Percentiles rank a stretch among this genome's conserved stretches.
Evolutionary conservation across 2,113 vertebrate species (phyloP).

Genomic region (Aix galericulata): DNA sequence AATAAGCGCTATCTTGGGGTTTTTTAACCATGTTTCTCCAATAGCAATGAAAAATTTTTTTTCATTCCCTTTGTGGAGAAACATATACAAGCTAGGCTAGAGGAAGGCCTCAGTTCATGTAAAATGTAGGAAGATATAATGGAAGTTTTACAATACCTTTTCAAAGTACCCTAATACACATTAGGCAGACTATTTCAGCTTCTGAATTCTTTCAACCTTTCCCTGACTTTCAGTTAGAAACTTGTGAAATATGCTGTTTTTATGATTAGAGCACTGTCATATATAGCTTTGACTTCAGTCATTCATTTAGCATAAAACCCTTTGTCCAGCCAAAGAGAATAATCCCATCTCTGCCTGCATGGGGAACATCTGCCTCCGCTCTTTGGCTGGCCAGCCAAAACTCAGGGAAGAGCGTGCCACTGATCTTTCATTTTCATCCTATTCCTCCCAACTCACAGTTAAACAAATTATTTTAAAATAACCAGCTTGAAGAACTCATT

Average conservation of each 20-base stretch:
- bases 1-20: background rate
- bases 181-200: conserved; percentile 38
- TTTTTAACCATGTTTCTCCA: background rate
- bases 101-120: conserved; percentile 44
- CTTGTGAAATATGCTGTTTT: conserved; percentile 36
- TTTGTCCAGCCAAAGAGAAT: conserved; percentile 22
- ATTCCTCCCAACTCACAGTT: background rate
- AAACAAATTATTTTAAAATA: conserved; percentile 33
- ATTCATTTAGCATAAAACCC: background rate
- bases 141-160: conserved; percentile 50
- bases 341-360: conserved; percentile 6
- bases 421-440: conserved; percentile 26
- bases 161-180: conserved; percentile 38
- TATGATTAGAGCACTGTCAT: conserved; percentile 39
- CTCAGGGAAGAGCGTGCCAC: fast-evolving
- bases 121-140: conserved; percentile 60
- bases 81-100: background rate
- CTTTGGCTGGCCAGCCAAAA: background rate
- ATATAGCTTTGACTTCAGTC: conserved; percentile 13
- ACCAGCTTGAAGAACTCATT: background rate
- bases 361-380: background rate
- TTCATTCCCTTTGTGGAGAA: conserved; percentile 7
- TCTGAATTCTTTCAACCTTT: conserved; percentile 17
- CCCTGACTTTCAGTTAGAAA: conserved; percentile 13
- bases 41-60: background rate